Evolutionary conservation across 92 coral and sea anemone genomes (phyloP).

Genomic region (Zoanthus sansibaricus): DNA sequence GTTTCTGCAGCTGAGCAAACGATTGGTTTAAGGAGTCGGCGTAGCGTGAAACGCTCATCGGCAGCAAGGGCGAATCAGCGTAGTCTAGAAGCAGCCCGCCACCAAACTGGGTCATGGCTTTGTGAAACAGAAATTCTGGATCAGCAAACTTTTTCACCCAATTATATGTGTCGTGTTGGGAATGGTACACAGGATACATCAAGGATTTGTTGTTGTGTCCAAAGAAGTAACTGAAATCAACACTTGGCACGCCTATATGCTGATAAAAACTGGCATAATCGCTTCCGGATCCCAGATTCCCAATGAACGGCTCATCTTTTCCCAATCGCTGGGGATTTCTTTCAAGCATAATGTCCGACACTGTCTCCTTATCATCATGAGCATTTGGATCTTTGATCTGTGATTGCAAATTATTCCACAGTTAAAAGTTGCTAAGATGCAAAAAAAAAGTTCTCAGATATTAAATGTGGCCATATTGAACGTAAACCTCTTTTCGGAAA

Average conservation of each 20-base stretch:
- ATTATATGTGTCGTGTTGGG: constrained; percentile 76
- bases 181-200: constrained; percentile 79
- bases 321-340: constrained; percentile 52
- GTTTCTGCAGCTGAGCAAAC: no score
- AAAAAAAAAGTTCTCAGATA: no score
- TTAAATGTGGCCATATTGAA: no score
- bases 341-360: constrained; percentile 71
- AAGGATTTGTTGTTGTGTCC: constrained; percentile 57
- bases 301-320: constrained; percentile 50
- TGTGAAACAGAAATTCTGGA: constrained; percentile 72
- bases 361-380: constrained; percentile 56
- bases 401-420: neutral
- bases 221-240: constrained; percentile 66
- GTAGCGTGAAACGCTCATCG: no score
- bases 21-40: no score
- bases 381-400: constrained; percentile 72
- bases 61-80: constrained; percentile 61
- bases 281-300: constrained; percentile 70
- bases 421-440: neutral
- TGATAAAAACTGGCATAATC: constrained; percentile 77
- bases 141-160: constrained; percentile 78
- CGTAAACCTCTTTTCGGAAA: no score
- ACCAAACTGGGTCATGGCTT: constrained; percentile 63
- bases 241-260: constrained; percentile 74
- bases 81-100: constrained; percentile 73